phyloP scores from a whole-genome alignment of 1,140 invertebrate genomes.

The Drosophila murphyi region DNA sequence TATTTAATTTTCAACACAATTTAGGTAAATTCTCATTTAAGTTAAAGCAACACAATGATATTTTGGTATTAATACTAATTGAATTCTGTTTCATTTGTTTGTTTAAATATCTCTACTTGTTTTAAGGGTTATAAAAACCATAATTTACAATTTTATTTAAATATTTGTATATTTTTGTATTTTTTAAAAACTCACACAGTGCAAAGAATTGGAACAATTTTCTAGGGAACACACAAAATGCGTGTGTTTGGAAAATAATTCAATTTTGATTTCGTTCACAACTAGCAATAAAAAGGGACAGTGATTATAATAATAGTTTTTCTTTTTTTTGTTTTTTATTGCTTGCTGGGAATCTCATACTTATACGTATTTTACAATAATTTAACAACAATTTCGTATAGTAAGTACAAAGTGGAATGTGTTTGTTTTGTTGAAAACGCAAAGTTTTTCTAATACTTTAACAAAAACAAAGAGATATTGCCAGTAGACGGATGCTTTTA shows the following conservation, averaged over 20 bases:
- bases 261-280: constrained; percentile 22
- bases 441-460: constrained; percentile 69
- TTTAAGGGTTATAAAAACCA: constrained; percentile 61
- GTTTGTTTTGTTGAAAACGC: constrained; percentile 41
- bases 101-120: constrained; percentile 52
- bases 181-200: constrained; percentile 37
- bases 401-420: constrained; percentile 77
- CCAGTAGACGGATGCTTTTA: constrained; percentile 69
- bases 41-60: constrained; percentile 70
- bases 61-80: constrained; percentile 56
- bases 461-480: constrained; percentile 61
- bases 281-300: constrained; percentile 33
- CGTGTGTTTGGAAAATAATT: constrained; percentile 17
- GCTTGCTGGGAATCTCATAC: constrained; percentile 36
- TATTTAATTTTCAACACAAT: constrained; percentile 60
- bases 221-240: constrained; percentile 12
- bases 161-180: constrained; percentile 34
- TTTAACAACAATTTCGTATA: constrained; percentile 54
- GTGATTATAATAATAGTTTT: constrained; percentile 27
- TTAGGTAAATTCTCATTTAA: constrained; percentile 19
- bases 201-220: constrained; percentile 28
- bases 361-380: constrained; percentile 43
- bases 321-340: constrained; percentile 24
- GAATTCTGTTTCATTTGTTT: constrained; percentile 25
- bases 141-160: constrained; percentile 62